Evolutionary conservation across 2,113 vertebrate genomes (phyloP).

Genomic region (Connochaetes taurinus): DNA sequence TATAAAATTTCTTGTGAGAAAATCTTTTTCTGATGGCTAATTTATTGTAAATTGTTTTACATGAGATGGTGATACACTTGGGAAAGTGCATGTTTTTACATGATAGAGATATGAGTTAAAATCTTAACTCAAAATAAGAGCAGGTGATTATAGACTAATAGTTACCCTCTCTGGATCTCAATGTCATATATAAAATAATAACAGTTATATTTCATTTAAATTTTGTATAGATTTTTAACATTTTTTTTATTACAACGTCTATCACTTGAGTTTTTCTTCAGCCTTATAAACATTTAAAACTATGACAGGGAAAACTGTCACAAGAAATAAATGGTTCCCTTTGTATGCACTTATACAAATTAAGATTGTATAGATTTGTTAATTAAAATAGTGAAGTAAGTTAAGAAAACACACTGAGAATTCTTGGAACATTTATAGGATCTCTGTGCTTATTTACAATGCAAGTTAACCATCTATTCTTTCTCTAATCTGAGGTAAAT

Average conservation of each 20-base stretch:
- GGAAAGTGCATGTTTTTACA: background rate
- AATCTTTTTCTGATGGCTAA: background rate
- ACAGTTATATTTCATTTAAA: background rate
- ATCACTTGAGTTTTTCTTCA: background rate
- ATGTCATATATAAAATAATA: background rate
- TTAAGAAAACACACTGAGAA: background rate
- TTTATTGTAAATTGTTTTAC: background rate
- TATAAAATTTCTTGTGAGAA: background rate
- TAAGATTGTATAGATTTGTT: background rate
- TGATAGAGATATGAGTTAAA: background rate
- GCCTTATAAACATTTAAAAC: background rate
- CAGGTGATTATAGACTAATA: background rate
- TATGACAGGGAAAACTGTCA: background rate
- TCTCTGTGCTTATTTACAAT: background rate
- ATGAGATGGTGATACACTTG: background rate
- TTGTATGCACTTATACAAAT: background rate
- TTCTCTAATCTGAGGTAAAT: conserved; percentile 75
- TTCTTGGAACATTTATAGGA: background rate
- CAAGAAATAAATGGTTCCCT: background rate
- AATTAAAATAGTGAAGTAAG: background rate
- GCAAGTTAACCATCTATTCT: conserved; percentile 44
- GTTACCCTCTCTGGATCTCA: background rate
- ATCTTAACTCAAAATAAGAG: background rate
- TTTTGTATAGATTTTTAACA: background rate
- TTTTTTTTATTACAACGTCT: background rate